Evolutionary conservation across 2,113 vertebrate species (phyloP).

Genomic region (Spea bombifrons): DNA sequence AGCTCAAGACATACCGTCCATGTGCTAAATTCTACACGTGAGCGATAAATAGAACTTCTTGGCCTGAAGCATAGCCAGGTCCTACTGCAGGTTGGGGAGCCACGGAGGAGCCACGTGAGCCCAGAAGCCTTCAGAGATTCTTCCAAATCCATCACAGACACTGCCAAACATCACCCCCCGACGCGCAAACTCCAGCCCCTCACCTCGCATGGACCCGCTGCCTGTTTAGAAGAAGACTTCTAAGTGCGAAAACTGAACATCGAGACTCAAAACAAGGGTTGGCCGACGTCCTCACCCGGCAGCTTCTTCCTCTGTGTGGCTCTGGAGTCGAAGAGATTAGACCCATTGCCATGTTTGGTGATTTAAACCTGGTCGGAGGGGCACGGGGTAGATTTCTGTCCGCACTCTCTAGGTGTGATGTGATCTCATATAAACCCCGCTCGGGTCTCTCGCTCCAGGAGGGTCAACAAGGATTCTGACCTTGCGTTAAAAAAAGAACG

Average conservation of each 20-base stretch:
- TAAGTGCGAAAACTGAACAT: neutral
- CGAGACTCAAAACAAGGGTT: slow-evolving; percentile 4
- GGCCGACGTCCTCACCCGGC: neutral
- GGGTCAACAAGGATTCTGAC: too few relatives aligned
- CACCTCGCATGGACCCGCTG: neutral
- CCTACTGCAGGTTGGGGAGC: neutral
- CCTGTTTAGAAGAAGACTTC: neutral
- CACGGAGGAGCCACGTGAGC: neutral
- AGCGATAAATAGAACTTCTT: neutral
- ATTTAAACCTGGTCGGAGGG: neutral
- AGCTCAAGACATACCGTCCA: neutral
- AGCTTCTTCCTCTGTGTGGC: neutral
- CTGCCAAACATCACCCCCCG: neutral
- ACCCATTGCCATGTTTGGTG: neutral
- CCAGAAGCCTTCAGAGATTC: neutral
- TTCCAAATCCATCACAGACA: neutral
- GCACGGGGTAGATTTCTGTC: neutral
- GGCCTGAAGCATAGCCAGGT: neutral
- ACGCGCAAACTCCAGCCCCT: neutral
- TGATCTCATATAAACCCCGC: neutral
- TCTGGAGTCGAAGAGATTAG: too few relatives aligned
- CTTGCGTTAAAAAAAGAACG: too few relatives aligned
- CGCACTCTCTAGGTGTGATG: neutral
- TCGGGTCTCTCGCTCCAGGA: neutral
- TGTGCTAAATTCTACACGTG: neutral